phyloP scores from a whole-genome alignment of 2,797 vertebrate genomes.

The Malurus splendens region DNA sequence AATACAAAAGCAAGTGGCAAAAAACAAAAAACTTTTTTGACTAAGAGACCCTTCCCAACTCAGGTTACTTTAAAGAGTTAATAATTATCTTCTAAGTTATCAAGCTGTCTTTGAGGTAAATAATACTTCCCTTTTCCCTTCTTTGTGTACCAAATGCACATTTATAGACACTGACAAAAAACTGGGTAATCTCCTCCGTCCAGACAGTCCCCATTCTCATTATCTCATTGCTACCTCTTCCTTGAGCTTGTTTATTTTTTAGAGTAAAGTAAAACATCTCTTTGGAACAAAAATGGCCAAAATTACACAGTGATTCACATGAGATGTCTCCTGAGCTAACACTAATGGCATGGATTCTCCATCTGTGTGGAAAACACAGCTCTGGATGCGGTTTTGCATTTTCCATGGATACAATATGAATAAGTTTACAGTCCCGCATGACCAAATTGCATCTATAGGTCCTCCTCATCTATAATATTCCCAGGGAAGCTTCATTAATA shows the following conservation, averaged over 20 bases:
- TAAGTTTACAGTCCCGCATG: not conserved
- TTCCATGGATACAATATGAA: not conserved
- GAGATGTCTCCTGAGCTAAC: not conserved
- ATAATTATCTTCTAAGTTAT: not conserved
- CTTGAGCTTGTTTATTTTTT: not conserved
- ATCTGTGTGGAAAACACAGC: not conserved
- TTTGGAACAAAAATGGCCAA: not conserved
- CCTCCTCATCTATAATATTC: not conserved
- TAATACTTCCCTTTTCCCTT: not conserved
- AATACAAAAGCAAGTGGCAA: not conserved
- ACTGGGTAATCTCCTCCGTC: not conserved
- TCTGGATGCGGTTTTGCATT: not conserved
- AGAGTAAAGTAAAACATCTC: not conserved
- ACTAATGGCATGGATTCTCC: not conserved
- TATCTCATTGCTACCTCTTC: not conserved
- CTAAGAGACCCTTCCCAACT: not conserved
- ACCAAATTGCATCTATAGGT: not conserved
- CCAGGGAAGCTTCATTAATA: not conserved
- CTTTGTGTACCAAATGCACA: not conserved
- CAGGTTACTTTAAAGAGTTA: not conserved
- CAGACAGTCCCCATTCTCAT: not conserved
- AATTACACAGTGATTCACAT: not conserved
- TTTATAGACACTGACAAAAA: not conserved
- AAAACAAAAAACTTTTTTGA: not conserved
- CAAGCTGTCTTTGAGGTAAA: not conserved